A percentile compares a stretch with the other conserved stretches of the same genome.
Evolutionary conservation across 35 echinoderm and acorn worm species (phyloP).

Genomic region (Ophiothrix spiculata): DNA sequence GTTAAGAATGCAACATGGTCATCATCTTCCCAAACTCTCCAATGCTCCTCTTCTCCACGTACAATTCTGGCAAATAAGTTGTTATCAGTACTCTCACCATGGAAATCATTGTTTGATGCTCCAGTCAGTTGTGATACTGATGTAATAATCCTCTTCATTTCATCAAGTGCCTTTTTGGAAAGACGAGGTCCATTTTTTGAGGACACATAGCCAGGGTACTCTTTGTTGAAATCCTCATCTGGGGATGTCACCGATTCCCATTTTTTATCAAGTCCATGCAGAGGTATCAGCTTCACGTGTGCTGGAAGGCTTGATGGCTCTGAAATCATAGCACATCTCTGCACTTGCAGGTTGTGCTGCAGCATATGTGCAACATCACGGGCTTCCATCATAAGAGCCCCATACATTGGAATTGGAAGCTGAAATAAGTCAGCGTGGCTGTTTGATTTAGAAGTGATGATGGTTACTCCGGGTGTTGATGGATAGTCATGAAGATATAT

Average conservation of each 20-base stretch:
- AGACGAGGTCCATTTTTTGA: neutral
- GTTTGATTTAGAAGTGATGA: neutral
- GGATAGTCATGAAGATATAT: neutral
- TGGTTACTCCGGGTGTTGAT: neutral
- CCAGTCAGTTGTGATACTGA: neutral
- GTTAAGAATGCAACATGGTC: neutral
- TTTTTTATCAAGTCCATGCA: neutral
- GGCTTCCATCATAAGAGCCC: neutral
- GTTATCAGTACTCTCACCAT: neutral
- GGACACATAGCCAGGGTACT: slow-evolving; percentile 1
- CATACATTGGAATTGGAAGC: neutral
- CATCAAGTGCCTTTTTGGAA: neutral
- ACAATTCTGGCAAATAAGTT: slow-evolving; percentile 6
- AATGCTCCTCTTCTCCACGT: neutral
- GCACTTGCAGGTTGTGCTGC: neutral
- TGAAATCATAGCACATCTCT: slow-evolving; percentile 5
- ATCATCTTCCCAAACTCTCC: slow-evolving; percentile 9
- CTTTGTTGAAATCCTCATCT: neutral
- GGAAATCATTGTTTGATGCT: neutral
- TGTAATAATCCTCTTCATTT: neutral
- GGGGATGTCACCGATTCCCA: neutral
- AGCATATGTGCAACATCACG: neutral
- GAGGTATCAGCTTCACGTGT: neutral
- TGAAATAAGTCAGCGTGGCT: neutral
- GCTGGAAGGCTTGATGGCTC: neutral